These are phyloP conservation scores for Panthera uncia DNA, from an alignment of 2,113 vertebrate species.

Conservation along the genomic window DNA sequence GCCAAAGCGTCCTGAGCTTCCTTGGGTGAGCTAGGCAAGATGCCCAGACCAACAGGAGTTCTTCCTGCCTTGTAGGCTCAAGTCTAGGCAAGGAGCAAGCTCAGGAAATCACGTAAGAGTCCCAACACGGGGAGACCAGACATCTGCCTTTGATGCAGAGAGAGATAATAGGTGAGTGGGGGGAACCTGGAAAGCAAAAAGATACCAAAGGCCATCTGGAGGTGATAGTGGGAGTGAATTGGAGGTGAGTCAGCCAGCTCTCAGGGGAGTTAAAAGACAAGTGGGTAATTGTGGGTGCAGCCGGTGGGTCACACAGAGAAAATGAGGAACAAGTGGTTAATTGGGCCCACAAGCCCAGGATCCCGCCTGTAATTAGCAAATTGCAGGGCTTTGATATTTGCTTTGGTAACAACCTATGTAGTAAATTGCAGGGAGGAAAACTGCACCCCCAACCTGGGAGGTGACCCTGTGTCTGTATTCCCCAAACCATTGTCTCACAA, in stretches of 20 bases:
- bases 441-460: conserved; percentile 63
- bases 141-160: neutral
- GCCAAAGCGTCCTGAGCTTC: neutral
- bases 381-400: conserved; percentile 77
- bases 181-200: conserved; percentile 59
- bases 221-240: conserved; percentile 58
- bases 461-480: neutral
- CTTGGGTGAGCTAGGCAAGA: conserved; percentile 45
- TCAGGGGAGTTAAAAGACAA: conserved; percentile 71
- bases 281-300: conserved; percentile 74
- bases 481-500: neutral
- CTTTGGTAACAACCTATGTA: conserved; percentile 72
- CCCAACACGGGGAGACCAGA: neutral
- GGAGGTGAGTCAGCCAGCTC: conserved; percentile 71
- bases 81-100: neutral
- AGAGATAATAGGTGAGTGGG: neutral
- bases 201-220: conserved; percentile 63
- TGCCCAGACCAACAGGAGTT: conserved; percentile 45
- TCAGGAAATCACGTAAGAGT: neutral
- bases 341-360: conserved; percentile 77
- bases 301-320: conserved; percentile 51
- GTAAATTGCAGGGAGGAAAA: conserved; percentile 70
- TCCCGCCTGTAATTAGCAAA: conserved; percentile 78
- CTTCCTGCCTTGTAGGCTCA: conserved; percentile 22
- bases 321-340: conserved; percentile 77